A percentile compares a stretch with the other conserved stretches of the same genome.
These are phyloP conservation scores for Cephalotes varians DNA, from an alignment of 2,888 invertebrate species.

Conservation along the genomic window DNA sequence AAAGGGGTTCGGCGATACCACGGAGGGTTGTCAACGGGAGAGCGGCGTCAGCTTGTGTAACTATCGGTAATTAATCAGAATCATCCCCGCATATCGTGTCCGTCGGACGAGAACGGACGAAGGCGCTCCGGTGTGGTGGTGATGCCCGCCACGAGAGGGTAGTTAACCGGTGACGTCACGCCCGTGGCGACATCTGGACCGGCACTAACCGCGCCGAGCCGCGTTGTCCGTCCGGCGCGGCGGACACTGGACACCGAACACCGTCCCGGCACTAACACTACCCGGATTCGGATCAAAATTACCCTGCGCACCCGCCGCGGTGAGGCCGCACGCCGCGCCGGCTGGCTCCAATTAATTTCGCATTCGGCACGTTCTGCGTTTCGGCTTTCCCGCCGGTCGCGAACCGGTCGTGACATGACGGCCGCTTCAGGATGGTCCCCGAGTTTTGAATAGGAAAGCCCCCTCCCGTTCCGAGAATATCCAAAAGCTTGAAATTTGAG, in stretches of 20 bases:
- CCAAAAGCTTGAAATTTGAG: neutral
- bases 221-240: slow-evolving; percentile 59
- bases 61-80: slow-evolving; percentile 86
- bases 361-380: slow-evolving; percentile 70
- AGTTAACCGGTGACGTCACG: slow-evolving; percentile 86
- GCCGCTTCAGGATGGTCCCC: neutral
- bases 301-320: slow-evolving; percentile 78
- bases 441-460: neutral
- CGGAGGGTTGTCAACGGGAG: slow-evolving; percentile 77
- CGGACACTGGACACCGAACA: slow-evolving; percentile 77
- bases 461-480: neutral
- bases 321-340: slow-evolving; percentile 70
- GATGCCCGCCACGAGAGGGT: slow-evolving; percentile 76
- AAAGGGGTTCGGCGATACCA: slow-evolving; percentile 16
- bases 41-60: slow-evolving; percentile 85
- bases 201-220: slow-evolving; percentile 82
- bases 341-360: slow-evolving; percentile 84
- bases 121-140: slow-evolving; percentile 59
- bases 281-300: slow-evolving; percentile 82
- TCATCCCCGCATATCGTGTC: slow-evolving; percentile 84
- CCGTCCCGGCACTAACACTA: slow-evolving; percentile 77
- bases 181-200: slow-evolving; percentile 85
- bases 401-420: slow-evolving; percentile 8
- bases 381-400: slow-evolving; percentile 37
- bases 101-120: slow-evolving; percentile 68